Evolutionary conservation across 64 coral and sea anemone genomes (phyloP).

Genomic region (Porites australiensis): DNA sequence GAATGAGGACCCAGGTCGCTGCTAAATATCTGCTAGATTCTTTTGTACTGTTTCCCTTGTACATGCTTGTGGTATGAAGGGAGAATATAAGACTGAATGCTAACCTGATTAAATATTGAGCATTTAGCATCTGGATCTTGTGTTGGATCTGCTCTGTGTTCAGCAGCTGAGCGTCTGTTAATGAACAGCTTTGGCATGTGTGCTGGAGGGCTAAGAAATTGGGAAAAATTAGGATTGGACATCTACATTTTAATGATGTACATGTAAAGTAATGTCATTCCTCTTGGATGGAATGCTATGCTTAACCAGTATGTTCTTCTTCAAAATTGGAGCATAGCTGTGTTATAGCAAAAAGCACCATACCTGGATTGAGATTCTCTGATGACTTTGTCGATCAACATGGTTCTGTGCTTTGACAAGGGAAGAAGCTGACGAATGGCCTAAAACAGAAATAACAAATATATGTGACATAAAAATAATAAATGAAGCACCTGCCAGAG

Average conservation of each 20-base stretch:
- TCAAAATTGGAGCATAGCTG: not conserved
- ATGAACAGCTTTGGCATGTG: slow-evolving; percentile 94
- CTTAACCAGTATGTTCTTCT: too few species aligned
- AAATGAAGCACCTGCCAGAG: too few species aligned
- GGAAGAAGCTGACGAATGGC: slow-evolving; percentile 90
- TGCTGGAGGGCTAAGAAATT: slow-evolving; percentile 49
- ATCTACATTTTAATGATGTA: not conserved
- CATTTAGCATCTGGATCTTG: slow-evolving; percentile 90
- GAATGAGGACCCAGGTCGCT: too few species aligned
- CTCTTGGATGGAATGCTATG: too few species aligned
- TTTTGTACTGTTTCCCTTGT: too few species aligned
- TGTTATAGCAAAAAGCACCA: not conserved
- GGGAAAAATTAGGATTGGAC: not conserved
- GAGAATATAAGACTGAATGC: not conserved
- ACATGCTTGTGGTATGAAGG: too few species aligned
- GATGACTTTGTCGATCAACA: slow-evolving; percentile 88
- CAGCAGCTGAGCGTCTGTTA: slow-evolving; percentile 82
- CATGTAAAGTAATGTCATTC: too few species aligned
- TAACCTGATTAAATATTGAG: slow-evolving; percentile 78
- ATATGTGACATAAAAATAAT: not conserved
- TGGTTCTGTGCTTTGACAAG: slow-evolving; percentile 82
- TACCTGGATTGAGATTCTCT: slow-evolving; percentile 92
- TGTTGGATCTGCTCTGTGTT: slow-evolving; percentile 84
- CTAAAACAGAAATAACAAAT: slow-evolving; percentile 40
- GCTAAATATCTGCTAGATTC: too few species aligned